Evolutionary conservation across 1,140 invertebrate species (phyloP).

Genomic region (Leptinotarsa texana): DNA sequence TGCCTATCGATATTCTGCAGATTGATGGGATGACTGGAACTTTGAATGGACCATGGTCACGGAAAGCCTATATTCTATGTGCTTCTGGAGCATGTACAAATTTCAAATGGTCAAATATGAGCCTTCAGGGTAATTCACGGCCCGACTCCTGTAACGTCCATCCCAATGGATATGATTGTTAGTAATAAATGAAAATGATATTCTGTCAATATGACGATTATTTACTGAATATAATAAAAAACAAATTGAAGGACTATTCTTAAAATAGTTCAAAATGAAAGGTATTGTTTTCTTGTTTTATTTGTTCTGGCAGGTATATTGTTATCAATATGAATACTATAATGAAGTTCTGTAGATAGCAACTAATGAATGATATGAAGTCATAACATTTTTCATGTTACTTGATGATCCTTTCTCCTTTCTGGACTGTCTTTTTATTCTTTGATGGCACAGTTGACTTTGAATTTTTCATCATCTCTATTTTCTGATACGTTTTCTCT

Average conservation of each 20-base stretch:
- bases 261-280: no score
- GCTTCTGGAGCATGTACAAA: conserved; percentile 27
- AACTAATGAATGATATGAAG: no score
- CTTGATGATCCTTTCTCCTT: fast-evolving
- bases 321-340: no score
- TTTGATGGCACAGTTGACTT: no score
- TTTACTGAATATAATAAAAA: not conserved
- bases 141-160: not conserved
- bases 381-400: no score
- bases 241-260: no score
- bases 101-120: conserved; percentile 23
- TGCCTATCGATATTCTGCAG: conserved; percentile 30
- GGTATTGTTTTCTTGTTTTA: no score
- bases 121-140: not conserved
- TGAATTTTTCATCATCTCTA: no score
- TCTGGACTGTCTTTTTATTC: no score
- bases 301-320: no score
- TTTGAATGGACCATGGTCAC: conserved; percentile 25
- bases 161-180: not conserved
- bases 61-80: conserved; percentile 35
- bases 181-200: not conserved
- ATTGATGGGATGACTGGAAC: conserved; percentile 21
- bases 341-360: no score
- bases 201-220: not conserved
- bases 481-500: no score